These are phyloP conservation scores for Anisognathus igniventris DNA, from an alignment of 2,797 vertebrate genomes.

Conservation along the genomic window DNA sequence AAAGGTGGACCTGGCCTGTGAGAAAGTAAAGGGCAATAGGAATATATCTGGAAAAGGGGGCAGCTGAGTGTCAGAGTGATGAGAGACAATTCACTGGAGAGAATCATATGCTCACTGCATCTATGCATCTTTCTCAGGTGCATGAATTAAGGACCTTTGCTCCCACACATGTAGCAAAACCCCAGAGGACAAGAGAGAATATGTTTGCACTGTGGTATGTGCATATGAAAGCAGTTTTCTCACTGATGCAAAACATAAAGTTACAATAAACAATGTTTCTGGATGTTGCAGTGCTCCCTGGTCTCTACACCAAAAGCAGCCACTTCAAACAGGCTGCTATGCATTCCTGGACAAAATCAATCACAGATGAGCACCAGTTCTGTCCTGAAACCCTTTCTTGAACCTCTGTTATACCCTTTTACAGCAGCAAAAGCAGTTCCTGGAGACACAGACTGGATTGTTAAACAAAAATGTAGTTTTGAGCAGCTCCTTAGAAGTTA, in stretches of 20 bases:
- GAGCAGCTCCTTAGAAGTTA: neutral
- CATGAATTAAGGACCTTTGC: neutral
- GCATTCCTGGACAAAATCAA: neutral
- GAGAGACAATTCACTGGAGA: neutral
- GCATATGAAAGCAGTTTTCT: neutral
- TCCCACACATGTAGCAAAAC: neutral
- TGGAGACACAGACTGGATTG: neutral
- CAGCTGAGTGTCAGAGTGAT: accelerated
- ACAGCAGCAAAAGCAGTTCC: neutral
- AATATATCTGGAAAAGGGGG: neutral
- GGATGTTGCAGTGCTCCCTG: neutral
- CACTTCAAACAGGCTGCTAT: neutral
- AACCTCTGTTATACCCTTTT: neutral
- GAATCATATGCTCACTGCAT: neutral
- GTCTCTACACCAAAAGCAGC: accelerated
- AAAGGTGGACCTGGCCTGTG: neutral
- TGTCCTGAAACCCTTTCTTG: neutral
- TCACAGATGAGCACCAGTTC: neutral
- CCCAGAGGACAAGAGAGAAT: neutral
- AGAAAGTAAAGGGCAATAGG: neutral
- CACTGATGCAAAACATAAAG: neutral
- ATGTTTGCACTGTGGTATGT: accelerated
- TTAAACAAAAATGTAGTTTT: neutral
- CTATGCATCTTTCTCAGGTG: neutral
- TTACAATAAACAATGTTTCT: neutral